These are phyloP conservation scores for Mamestra configurata DNA, from an alignment of 1,140 invertebrate species.

Conservation along the genomic window DNA sequence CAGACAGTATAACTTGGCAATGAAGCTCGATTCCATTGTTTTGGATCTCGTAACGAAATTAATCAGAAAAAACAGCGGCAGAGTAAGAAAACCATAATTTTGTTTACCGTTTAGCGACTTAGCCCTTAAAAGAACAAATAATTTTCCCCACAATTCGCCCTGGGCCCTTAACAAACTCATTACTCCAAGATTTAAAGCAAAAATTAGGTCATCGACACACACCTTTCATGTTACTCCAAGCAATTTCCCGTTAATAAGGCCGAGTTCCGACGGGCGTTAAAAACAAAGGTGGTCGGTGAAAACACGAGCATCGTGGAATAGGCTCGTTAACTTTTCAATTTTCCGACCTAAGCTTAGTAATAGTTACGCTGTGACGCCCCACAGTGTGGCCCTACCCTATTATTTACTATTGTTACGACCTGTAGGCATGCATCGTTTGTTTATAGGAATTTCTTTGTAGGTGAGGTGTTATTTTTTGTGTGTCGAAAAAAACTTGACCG, in stretches of 20 bases:
- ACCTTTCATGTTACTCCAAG: conserved; percentile 57
- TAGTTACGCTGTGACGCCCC: conserved; percentile 51
- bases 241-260: conserved; percentile 59
- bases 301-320: conserved; percentile 63
- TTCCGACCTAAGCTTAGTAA: conserved; percentile 64
- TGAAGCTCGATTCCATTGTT: no score
- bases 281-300: conserved; percentile 62
- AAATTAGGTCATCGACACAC: conserved; percentile 54
- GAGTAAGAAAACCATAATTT: no score
- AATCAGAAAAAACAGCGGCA: no score
- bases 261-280: conserved; percentile 55
- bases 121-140: background rate
- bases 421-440: conserved; percentile 13
- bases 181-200: conserved; percentile 28
- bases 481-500: no score
- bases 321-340: conserved; percentile 74
- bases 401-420: conserved; percentile 47
- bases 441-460: conserved; percentile 16
- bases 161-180: background rate
- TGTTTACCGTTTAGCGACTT: no score
- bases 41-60: no score
- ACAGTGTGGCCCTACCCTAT: conserved; percentile 38
- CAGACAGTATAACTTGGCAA: no score
- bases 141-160: background rate
- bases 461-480: background rate